phyloP scores from a whole-genome alignment of 2,113 vertebrate genomes.

The Stomatorhinus ivindoensis region DNA sequence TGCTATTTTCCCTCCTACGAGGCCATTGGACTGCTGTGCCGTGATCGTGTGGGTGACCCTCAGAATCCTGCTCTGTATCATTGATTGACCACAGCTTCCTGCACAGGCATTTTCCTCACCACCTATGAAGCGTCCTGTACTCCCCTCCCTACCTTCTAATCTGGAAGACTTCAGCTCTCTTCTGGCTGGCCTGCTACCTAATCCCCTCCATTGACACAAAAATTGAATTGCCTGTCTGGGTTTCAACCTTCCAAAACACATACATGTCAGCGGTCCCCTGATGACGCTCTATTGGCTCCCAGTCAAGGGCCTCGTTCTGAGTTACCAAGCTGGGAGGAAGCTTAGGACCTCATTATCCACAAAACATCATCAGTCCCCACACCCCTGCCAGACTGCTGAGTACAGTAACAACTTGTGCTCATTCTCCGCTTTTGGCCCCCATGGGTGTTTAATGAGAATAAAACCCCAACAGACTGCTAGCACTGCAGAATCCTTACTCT shows the following conservation, averaged over 20 bases:
- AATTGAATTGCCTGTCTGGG: not conserved
- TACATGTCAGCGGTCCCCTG: not conserved
- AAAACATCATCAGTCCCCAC: not conserved
- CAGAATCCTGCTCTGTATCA: not conserved
- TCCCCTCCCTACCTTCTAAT: not conserved
- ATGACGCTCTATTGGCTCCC: not conserved
- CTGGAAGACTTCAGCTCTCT: not conserved
- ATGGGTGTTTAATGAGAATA: not conserved
- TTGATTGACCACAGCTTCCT: not conserved
- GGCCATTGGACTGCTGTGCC: not conserved
- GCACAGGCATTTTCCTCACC: not conserved
- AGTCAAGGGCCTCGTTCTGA: not conserved
- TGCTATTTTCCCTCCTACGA: not conserved
- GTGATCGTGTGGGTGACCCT: not conserved
- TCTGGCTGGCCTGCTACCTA: not conserved
- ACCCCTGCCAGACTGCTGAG: not conserved
- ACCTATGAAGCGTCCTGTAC: not conserved
- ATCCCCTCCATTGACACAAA: not conserved
- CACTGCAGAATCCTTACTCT: not conserved
- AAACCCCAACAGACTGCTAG: not conserved
- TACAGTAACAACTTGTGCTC: constrained; percentile 5
- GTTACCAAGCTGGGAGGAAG: not conserved
- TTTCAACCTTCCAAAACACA: not conserved
- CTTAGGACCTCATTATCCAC: not conserved
- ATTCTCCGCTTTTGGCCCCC: not conserved